A percentile compares a stretch with the other conserved stretches of the same genome.
Conservation (phyloP, 2,113 vertebrate species). For the Ibidorhyncha struthersii region DNA sequence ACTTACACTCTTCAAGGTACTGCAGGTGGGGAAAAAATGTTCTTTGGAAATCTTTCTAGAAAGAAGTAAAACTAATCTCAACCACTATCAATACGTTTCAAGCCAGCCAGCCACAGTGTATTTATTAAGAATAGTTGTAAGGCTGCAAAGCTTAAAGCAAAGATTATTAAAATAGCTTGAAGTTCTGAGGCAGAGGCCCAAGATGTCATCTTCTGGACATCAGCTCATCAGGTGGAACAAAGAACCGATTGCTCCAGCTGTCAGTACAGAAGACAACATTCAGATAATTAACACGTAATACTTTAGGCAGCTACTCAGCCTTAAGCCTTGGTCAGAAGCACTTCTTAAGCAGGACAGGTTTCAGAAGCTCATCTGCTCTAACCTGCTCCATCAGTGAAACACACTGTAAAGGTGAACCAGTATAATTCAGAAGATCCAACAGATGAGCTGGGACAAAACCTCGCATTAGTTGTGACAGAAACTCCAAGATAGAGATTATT, state of each 20-base stretch:
- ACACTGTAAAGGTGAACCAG: background rate
- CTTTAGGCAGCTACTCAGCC: background rate
- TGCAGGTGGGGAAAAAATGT: background rate
- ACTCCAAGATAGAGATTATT: background rate
- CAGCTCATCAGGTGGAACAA: background rate
- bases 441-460: background rate
- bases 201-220: background rate
- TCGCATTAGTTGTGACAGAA: background rate
- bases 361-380: background rate
- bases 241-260: background rate
- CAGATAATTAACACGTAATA: background rate
- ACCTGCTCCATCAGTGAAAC: background rate
- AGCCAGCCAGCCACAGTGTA: background rate
- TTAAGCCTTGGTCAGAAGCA: background rate
- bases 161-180: background rate
- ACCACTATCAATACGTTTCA: background rate
- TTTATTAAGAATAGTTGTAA: background rate
- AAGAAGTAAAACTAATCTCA: background rate
- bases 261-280: background rate
- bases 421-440: background rate
- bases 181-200: background rate
- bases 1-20: background rate
- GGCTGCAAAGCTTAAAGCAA: background rate
- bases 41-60: background rate
- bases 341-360: background rate